A percentile compares a stretch with the other conserved stretches of the same genome.
phyloP scores from a whole-genome alignment of 2,888 invertebrate species.

The Phengaris alcon region DNA sequence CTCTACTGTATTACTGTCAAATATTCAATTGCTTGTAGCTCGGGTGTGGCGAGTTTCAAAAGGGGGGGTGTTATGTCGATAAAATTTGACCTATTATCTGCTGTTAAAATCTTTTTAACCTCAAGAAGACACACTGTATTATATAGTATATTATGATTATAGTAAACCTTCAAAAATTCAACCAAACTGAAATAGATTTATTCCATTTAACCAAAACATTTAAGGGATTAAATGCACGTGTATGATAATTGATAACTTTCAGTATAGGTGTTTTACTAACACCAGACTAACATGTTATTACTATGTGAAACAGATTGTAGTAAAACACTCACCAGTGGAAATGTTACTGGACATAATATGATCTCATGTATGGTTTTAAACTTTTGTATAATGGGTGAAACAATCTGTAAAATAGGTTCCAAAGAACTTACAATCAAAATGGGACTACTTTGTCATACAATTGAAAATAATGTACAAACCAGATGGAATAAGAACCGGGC shows the following conservation, averaged over 20 bases:
- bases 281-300: no score
- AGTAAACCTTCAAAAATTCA: background rate
- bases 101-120: no score
- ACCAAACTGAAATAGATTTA: constrained; percentile 10
- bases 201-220: constrained; percentile 12
- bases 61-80: no score
- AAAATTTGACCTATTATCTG: no score
- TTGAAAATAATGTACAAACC: background rate
- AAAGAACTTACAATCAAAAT: constrained; percentile 1
- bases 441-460: background rate
- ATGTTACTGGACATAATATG: constrained; percentile 59
- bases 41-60: no score
- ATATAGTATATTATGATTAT: background rate
- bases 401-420: background rate
- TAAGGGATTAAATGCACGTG: background rate
- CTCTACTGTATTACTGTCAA: no score
- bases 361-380: constrained; percentile 72
- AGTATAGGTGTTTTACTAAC: background rate
- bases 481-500: background rate
- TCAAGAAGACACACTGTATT: no score
- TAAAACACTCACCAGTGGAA: background rate
- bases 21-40: no score
- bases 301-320: background rate
- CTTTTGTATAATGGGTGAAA: constrained; percentile 48
- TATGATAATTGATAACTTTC: background rate